Evolutionary conservation across 2,888 invertebrate species (phyloP), one percentile per base, ranked within the genome.

Genomic region (Cataglyphis altisquamis): DNA sequence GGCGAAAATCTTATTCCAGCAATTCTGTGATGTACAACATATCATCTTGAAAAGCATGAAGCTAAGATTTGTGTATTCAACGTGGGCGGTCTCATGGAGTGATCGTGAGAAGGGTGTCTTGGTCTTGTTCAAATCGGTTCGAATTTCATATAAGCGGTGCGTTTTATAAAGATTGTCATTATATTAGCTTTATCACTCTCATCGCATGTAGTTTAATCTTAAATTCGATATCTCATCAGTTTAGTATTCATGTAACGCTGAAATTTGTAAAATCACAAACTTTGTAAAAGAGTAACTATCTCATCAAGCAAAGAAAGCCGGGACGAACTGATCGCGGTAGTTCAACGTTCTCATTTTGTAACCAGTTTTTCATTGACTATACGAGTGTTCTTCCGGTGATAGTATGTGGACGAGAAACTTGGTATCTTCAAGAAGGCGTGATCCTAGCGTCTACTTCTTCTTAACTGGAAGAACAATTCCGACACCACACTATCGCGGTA

Each of bases 111-210:
- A 70, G 78, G 60, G 78, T 70, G 60, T 70, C 78, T 57, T 57
- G 68, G 77, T 60, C 72, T 70, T 70, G 70, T 78, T 78, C 78
- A 72, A 72, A 80, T 72, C 72, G 60, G n/a, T 72, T 70, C 72
- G 72, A 45, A 60, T 21, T 32, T 78, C 78, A 60, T 72, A 60
- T 18, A 25, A 60, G 72, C 39, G 72, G 45, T 80, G 72, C 72
- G 78, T 60, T 70, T 60, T 45, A 39, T 62, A 60, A 45, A 72
- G 72, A 60, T 72, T 72, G 60, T 45, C 78, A 80, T 80, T 80
- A 60, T 72, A 68, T 60, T 72, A 55, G 62, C 66, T 72, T 82
- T 72, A 57, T 64, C 72, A 62, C 68, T 84, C 77, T 63, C 72
- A 57, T 78, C 57, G 21, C 41, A 21, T 25, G 21, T 32, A 60